phyloP scores from a whole-genome alignment of 1,140 invertebrate species.

The Drosophila littoralis region DNA sequence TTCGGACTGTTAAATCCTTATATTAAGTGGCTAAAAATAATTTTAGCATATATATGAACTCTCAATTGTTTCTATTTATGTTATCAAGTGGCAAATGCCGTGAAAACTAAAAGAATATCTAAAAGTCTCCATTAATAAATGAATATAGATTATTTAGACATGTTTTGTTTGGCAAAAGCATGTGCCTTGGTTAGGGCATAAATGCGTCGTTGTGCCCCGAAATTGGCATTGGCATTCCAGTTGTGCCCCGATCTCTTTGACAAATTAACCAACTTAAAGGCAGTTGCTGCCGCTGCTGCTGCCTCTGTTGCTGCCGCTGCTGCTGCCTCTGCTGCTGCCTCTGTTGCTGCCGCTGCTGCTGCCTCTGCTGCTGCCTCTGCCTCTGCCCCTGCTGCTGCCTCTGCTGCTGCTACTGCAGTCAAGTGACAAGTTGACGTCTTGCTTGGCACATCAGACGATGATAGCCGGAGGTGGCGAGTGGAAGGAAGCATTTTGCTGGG shows the following conservation, averaged over 20 bases:
- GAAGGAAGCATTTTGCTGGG: conserved; percentile 53
- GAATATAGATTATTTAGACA: no score
- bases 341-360: conserved; percentile 31
- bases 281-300: conserved; percentile 34
- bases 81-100: no score
- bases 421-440: conserved; percentile 74
- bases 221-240: no score
- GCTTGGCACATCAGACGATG: conserved; percentile 48
- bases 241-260: conserved; percentile 41
- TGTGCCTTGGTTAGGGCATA: conserved; percentile 1
- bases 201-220: neutral
- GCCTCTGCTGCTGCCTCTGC: no score
- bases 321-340: neutral
- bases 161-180: neutral
- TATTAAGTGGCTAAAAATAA: no score
- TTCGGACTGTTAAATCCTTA: no score
- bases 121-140: no score
- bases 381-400: no score
- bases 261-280: conserved; percentile 71
- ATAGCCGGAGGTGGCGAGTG: neutral
- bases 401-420: conserved; percentile 26
- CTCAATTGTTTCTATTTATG: no score
- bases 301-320: neutral
- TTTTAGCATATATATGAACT: no score
- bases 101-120: no score